Evolutionary conservation across 1,140 invertebrate species (phyloP).

Genomic region (Dufourea novaeangliae): DNA sequence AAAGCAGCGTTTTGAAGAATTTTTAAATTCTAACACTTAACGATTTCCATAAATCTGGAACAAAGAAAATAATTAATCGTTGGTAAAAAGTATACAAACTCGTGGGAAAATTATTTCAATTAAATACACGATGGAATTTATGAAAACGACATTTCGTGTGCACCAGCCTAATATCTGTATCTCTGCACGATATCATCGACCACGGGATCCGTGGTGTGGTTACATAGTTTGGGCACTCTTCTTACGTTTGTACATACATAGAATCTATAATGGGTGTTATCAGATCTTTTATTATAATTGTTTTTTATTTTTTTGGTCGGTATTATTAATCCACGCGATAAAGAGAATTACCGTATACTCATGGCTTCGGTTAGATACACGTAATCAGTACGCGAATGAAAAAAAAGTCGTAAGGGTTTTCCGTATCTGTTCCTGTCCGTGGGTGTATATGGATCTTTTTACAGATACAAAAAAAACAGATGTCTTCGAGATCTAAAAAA

Average conservation of each 20-base stretch:
- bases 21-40: too few species aligned
- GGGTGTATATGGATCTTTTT: too few species aligned
- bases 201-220: conserved; percentile 63
- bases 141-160: too few species aligned
- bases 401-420: not conserved
- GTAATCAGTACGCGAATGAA: not conserved
- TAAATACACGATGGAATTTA: too few species aligned
- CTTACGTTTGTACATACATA: conserved; percentile 66
- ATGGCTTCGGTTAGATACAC: not conserved
- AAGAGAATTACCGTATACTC: not conserved
- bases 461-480: too few species aligned
- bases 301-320: conserved; percentile 21
- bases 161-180: too few species aligned
- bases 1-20: too few species aligned
- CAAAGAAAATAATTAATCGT: too few species aligned
- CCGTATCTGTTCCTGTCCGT: not conserved
- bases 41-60: too few species aligned
- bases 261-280: conserved; percentile 56
- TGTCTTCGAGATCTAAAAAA: not conserved
- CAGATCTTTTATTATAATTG: conserved; percentile 24
- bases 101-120: too few species aligned
- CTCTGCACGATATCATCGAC: conserved; percentile 61
- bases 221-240: conserved; percentile 64
- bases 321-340: conserved; percentile 20
- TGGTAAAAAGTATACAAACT: too few species aligned